A percentile compares a stretch with the other conserved stretches of the same genome.
These are phyloP conservation scores for Artemia sinica DNA, from an alignment of 2,888 invertebrate species.

Conservation along the genomic window DNA sequence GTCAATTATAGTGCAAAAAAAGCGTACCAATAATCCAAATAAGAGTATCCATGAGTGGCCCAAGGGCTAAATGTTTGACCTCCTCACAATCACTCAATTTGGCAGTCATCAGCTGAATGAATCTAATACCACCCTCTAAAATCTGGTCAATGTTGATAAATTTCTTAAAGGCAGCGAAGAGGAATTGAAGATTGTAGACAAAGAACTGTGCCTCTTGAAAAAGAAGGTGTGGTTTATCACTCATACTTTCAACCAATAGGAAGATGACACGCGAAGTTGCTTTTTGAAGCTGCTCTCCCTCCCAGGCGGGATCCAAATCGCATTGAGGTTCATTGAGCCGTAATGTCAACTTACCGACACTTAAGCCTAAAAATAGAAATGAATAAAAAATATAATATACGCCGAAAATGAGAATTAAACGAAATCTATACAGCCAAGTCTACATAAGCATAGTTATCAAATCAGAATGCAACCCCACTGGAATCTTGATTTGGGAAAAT, in stretches of 20 bases:
- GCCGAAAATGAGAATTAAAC: background rate
- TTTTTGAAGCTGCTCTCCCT: slow-evolving; percentile 44
- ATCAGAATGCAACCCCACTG: too few species aligned
- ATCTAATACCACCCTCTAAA: slow-evolving; percentile 14
- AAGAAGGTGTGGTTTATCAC: slow-evolving; percentile 19
- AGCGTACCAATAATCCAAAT: slow-evolving; percentile 53
- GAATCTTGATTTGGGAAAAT: too few species aligned
- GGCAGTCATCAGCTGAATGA: slow-evolving; percentile 18
- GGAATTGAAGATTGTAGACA: background rate
- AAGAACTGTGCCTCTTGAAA: slow-evolving; percentile 19
- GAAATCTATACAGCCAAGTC: too few species aligned
- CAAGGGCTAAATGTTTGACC: slow-evolving; percentile 49
- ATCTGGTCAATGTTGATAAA: slow-evolving; percentile 26
- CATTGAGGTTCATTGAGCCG: slow-evolving; percentile 61
- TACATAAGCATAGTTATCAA: too few species aligned
- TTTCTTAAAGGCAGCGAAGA: background rate
- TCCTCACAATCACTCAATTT: slow-evolving; percentile 24
- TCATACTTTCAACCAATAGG: slow-evolving; percentile 39
- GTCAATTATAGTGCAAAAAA: slow-evolving; percentile 22
- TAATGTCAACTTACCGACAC: slow-evolving; percentile 53
- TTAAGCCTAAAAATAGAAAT: slow-evolving; percentile 35
- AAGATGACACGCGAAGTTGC: slow-evolving; percentile 47
- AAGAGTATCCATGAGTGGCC: slow-evolving; percentile 60
- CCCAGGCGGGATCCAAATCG: slow-evolving; percentile 57
- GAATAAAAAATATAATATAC: slow-evolving; percentile 15